phyloP scores from a whole-genome alignment of 2,113 vertebrate species.

The Poeciliopsis retropinna region DNA sequence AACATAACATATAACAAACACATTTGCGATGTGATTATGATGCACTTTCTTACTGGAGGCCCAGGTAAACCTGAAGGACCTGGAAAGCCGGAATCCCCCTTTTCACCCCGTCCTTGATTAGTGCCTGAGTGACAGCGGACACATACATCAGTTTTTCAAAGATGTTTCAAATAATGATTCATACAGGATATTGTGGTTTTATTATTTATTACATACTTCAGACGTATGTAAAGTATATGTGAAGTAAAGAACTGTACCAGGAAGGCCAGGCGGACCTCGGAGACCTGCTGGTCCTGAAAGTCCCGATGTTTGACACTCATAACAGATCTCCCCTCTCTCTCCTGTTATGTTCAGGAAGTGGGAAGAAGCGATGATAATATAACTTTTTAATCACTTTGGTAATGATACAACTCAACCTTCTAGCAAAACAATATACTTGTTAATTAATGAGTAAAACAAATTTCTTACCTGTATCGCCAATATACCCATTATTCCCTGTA shows the following conservation, averaged over 20 bases:
- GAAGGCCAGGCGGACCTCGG: slow-evolving; percentile 37
- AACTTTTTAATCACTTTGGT: no score
- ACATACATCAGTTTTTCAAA: not conserved
- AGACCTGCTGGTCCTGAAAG: slow-evolving; percentile 51
- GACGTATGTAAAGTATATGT: no score
- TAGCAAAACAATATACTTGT: no score
- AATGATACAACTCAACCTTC: no score
- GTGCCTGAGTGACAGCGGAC: slow-evolving; percentile 43
- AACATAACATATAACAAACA: not conserved
- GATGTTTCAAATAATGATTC: not conserved
- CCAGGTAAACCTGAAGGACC: slow-evolving; percentile 78
- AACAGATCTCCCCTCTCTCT: slow-evolving; percentile 60
- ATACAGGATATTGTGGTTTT: not conserved
- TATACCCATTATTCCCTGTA: slow-evolving; percentile 40
- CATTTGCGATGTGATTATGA: not conserved
- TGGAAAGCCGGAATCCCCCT: slow-evolving; percentile 62
- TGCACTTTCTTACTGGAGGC: slow-evolving; percentile 64
- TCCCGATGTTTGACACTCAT: slow-evolving; percentile 54
- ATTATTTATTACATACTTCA: no score
- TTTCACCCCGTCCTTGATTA: slow-evolving; percentile 49
- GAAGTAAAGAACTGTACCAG: slow-evolving; percentile 51
- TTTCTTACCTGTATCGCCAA: slow-evolving; percentile 67
- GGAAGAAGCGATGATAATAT: no score
- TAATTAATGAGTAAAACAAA: not conserved
- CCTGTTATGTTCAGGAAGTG: slow-evolving; percentile 43